A percentile compares a stretch with the other conserved stretches of the same genome.
Conservation (phyloP, 2,797 vertebrate genomes). For the Psittacula derbiana region DNA sequence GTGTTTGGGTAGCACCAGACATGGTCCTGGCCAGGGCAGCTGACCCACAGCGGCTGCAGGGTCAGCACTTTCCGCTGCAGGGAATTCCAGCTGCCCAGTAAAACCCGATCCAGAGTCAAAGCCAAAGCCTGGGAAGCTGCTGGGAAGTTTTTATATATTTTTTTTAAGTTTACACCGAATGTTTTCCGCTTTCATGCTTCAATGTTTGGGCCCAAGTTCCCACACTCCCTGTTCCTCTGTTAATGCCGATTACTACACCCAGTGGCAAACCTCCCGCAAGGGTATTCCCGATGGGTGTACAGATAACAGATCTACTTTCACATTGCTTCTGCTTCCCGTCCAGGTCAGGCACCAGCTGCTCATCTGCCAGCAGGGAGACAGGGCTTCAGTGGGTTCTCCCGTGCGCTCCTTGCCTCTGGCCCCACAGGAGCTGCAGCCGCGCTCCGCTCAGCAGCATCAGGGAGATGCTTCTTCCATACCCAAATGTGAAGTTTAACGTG, state of each 20-base stretch:
- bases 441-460: conserved; percentile 50
- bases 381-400: not conserved
- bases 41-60: accelerated
- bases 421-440: conserved; percentile 19
- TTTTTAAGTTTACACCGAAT: not conserved
- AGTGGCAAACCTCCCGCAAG: not conserved
- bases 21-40: accelerated
- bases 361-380: not conserved
- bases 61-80: not conserved
- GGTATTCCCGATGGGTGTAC: not conserved
- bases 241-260: not conserved
- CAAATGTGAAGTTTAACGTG: conserved; percentile 48
- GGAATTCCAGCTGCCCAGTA: not conserved
- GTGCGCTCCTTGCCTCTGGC: not conserved
- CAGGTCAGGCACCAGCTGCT: accelerated
- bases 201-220: not conserved
- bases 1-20: not conserved
- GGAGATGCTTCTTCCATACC: conserved; percentile 68
- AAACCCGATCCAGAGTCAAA: not conserved
- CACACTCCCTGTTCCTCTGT: not conserved
- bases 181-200: not conserved
- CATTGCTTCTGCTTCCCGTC: not conserved
- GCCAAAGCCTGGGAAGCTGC: not conserved
- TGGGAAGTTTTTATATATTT: not conserved
- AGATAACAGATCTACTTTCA: not conserved